Conservation (phyloP, 2,113 vertebrate species). For the Nesogale talazaci region DNA sequence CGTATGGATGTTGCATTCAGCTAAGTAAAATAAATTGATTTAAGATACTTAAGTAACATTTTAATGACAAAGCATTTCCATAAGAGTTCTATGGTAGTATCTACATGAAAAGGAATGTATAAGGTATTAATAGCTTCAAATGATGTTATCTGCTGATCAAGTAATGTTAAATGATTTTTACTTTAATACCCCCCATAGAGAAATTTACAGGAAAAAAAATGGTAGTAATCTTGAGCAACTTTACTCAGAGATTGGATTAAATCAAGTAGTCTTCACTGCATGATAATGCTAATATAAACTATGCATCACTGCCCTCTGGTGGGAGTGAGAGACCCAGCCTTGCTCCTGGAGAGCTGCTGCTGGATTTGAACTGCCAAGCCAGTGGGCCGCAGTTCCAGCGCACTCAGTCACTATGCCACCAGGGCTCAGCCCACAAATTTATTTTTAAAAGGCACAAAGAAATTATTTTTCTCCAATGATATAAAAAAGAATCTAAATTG, state of each 20-base stretch:
- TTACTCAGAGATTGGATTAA: constrained; percentile 52
- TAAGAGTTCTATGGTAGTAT: constrained; percentile 29
- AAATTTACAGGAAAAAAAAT: constrained; percentile 21
- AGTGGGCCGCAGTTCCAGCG: no score
- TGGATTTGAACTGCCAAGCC: no score
- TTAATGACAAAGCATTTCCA: constrained; percentile 59
- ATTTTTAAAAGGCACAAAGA: constrained; percentile 22
- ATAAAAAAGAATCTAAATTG: constrained; percentile 52
- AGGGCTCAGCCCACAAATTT: no score
- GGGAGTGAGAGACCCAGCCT: no score
- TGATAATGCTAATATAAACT: constrained; percentile 18
- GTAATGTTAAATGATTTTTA: constrained; percentile 21
- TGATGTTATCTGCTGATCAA: constrained; percentile 24
- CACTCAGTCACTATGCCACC: no score
- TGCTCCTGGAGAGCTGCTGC: no score
- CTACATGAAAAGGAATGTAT: constrained; percentile 29
- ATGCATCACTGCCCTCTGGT: no score
- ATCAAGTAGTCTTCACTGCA: constrained; percentile 9
- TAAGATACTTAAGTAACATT: constrained; percentile 62
- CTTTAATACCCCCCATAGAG: neutral
- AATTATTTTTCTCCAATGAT: constrained; percentile 34
- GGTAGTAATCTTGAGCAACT: constrained; percentile 36
- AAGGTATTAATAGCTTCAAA: constrained; percentile 29
- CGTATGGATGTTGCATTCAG: constrained; percentile 98
- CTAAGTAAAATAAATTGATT: constrained; percentile 84